Base-by-base conservation (phyloP, 2,113 vertebrate species). In the Nothoprocta perdicaria region DNA sequence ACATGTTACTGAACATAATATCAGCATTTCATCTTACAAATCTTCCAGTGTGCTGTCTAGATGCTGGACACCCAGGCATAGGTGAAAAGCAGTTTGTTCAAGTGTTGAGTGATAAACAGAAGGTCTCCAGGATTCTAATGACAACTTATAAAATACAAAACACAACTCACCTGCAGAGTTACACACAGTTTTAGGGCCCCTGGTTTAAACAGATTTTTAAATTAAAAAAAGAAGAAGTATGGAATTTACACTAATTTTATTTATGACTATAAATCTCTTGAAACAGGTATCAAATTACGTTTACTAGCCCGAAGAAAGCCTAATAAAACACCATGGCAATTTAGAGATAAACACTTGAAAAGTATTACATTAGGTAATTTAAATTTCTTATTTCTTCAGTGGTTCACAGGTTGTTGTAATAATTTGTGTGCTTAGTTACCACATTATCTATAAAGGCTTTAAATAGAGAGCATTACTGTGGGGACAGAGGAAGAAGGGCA, bases 251-350 rank as follows among this genome's bases (percentile, higher is more conserved):
- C 9, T 66, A 14, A 66, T 65, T 68, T 78, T 88, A 91, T 57
- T 71, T 33, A 13, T 29, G 40, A 84, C n/a, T 58, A 52, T 19
- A 84, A 90, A 76, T 14, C 33, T 84, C 63, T 71, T 82, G 71
- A 26, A 92, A 84, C 12, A 84, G 53, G 66, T 65, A 90, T 35
- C n/a, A 92, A 81, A 58, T 58, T 41, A 82, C 31, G 55, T 73
- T 84, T 71, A 77, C 35, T 81, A 84, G 60, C 46, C 75, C 58
- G 46, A 80, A 95, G 69, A 94, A 95, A 77, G n/a, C 16, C 27
- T 67, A 92, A 85, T 66, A 93, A 90, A 74, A 87, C 9, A 73
- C 53, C 43, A 38, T 74, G 50, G 55, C 50, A 77, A 93, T 67
- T 74, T 66, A 48, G 92, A 81, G 50, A 78, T 38, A 80, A 86